Conservation (phyloP, 1,140 invertebrate genomes). For the Solen grandis region DNA sequence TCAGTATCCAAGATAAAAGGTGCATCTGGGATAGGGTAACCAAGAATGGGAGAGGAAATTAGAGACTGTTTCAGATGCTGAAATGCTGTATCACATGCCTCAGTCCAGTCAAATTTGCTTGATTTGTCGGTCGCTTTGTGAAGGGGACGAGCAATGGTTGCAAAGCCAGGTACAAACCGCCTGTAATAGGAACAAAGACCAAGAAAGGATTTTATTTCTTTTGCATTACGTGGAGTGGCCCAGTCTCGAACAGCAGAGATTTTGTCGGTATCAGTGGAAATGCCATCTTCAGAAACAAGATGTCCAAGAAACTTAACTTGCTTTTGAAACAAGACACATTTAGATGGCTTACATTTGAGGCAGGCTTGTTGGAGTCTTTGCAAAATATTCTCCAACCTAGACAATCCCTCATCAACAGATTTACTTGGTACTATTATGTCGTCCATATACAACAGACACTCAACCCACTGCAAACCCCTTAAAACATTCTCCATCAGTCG, state of each 20-base stretch:
- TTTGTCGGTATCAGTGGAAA: slow-evolving; percentile 69
- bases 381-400: slow-evolving; percentile 52
- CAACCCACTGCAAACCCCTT: slow-evolving; percentile 46
- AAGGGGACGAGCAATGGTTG: slow-evolving; percentile 60
- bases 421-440: slow-evolving; percentile 50
- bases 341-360: slow-evolving; percentile 81
- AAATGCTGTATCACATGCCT: slow-evolving; percentile 53
- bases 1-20: too few species aligned
- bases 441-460: slow-evolving; percentile 54
- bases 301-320: slow-evolving; percentile 67
- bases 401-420: slow-evolving; percentile 11
- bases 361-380: slow-evolving; percentile 45
- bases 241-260: slow-evolving; percentile 68
- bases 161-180: slow-evolving; percentile 64
- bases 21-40: not conserved
- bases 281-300: slow-evolving; percentile 62
- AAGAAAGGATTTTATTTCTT: slow-evolving; percentile 69
- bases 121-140: slow-evolving; percentile 51
- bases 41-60: slow-evolving; percentile 32
- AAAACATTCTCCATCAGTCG: slow-evolving; percentile 65
- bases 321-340: slow-evolving; percentile 79
- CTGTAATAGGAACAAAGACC: slow-evolving; percentile 68
- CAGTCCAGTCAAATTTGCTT: slow-evolving; percentile 24
- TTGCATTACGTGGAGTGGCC: slow-evolving; percentile 66
- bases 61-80: slow-evolving; percentile 52